Evolutionary conservation across 1,140 invertebrate genomes (phyloP), one percentile per base, ranked within the genome.

Genomic region (Tenebrio molitor): DNA sequence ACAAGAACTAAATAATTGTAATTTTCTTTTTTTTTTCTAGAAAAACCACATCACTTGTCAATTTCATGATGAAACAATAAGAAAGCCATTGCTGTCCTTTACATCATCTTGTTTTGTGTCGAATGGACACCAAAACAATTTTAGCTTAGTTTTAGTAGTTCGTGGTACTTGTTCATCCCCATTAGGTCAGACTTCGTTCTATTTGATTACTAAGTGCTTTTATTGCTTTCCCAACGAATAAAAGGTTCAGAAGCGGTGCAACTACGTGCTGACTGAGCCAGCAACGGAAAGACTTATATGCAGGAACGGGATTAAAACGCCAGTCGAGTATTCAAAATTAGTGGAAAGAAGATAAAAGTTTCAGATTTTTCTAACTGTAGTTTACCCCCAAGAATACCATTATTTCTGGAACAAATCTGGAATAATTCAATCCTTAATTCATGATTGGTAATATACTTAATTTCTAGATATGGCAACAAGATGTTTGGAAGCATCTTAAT

Each of bases 141-240:
- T 25, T 29, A 10, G 50, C 15, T 25, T 33, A 58, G 50, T 58
- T 58, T 58, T 15, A 58, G 50, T 58, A 29, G 21, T 58, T 58
- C 21, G 50, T 29, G 50, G n/a, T 58, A 29, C 10, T 29, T 58
- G 50, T 58, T 58, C 50, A 58, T 50, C 50, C 50, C 50, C 21
- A 29, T 58, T 58, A 58, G 23, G 19, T 2, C 21, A 58, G 23
- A 58, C 50, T 53, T 53, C 17, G 46, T 53, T 53, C 46, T 58
- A 58, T 58, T 58, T 58, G 50, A 58, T 58, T 58, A 58, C 50
- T 58, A 58, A 58, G 21, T 58, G 50, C 21, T 58, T 58, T 58
- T 58, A 58, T 58, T 58, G 50, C 50, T 58, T 58, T 58, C 23
- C 23, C 23, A 58, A 21, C 23, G 50, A 58, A 58, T 58, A 58